phyloP scores from a whole-genome alignment of 2,797 vertebrate genomes.

The Onychomys leucogaster region DNA sequence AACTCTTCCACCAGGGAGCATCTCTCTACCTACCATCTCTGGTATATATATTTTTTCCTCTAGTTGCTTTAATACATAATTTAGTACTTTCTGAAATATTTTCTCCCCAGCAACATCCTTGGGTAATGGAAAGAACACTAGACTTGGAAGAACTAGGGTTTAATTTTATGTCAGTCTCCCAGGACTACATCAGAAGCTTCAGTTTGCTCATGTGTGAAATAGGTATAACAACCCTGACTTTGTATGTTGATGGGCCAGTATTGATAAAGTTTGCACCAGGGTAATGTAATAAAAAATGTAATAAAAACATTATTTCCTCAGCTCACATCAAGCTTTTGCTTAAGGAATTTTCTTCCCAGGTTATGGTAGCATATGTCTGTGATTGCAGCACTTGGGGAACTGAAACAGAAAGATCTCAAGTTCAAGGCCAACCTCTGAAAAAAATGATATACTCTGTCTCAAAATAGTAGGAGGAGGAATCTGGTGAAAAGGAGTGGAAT shows the following conservation, averaged over 20 bases:
- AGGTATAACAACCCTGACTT: neutral
- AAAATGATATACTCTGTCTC: neutral
- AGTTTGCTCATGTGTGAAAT: neutral
- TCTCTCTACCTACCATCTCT: neutral
- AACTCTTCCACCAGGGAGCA: neutral
- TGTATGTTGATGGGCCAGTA: neutral
- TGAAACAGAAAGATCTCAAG: neutral
- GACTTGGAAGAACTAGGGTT: neutral
- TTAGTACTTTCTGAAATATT: constrained; percentile 33
- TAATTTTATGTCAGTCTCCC: neutral
- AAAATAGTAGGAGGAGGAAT: neutral
- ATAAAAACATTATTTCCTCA: constrained; percentile 28
- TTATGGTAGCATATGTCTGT: neutral
- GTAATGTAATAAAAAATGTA: neutral
- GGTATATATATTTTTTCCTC: neutral
- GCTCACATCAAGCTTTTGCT: neutral
- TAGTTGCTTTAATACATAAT: constrained; percentile 4
- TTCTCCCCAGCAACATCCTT: neutral
- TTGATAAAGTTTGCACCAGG: neutral
- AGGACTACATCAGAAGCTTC: neutral
- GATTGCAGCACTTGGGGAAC: neutral
- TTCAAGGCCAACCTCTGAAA: neutral
- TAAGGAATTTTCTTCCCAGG: neutral
- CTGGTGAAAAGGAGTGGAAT: neutral
- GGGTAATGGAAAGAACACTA: neutral